Conservation (phyloP, 1,140 invertebrate genomes). For the Andricus grossulariae region DNA sequence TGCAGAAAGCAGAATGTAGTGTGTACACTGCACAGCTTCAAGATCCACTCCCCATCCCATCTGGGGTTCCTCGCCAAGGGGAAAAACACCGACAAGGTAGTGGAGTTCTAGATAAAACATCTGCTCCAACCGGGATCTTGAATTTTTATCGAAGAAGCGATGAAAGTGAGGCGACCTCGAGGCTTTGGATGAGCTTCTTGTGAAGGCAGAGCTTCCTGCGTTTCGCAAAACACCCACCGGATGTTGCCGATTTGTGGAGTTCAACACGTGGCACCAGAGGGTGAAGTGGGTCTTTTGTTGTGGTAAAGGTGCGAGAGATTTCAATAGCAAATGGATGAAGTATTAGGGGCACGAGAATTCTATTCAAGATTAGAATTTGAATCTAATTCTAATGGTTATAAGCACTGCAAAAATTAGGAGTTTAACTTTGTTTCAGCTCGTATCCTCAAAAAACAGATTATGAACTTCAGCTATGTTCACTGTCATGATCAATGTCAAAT, state of each 20-base stretch:
- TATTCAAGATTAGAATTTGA: too few species aligned
- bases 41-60: conserved; percentile 3
- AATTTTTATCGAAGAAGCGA: conserved; percentile 15
- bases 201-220: conserved; percentile 17
- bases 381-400: too few species aligned
- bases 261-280: background rate
- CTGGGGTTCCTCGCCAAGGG: conserved; percentile 18
- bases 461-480: too few species aligned
- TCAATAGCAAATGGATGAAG: too few species aligned
- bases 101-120: conserved; percentile 18
- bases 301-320: too few species aligned
- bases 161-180: background rate
- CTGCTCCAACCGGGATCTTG: conserved; percentile 21
- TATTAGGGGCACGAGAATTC: too few species aligned
- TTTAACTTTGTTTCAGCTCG: too few species aligned
- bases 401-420: too few species aligned
- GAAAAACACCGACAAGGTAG: conserved; percentile 27
- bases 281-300: background rate
- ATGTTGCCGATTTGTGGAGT: conserved; percentile 1
- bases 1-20: background rate
- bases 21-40: too few species aligned
- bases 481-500: too few species aligned
- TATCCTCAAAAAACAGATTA: too few species aligned
- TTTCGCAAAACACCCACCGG: conserved; percentile 27
- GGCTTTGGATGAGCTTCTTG: background rate